Evolutionary conservation across 2,113 vertebrate genomes (phyloP), one percentile per base, ranked within the genome.

Genomic region (Sebastes fasciatus): DNA sequence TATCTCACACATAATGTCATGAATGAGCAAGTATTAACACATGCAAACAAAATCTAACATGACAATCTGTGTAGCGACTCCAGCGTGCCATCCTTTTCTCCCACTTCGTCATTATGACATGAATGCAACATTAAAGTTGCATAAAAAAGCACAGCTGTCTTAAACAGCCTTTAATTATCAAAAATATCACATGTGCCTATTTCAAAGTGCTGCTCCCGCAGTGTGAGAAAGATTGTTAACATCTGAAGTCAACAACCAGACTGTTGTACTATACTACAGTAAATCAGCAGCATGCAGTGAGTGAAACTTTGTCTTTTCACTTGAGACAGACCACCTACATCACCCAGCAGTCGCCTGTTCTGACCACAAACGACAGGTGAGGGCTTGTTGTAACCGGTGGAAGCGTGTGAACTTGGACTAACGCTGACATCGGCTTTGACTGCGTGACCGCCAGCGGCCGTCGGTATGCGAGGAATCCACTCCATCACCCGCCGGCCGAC

Each of bases 351-450:
- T 8, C 19, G 23, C 72, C 77, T 11, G 21, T 1, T 48, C 58
- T 78, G 82, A 88, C 86, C 88, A 58, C 80, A 63, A 63, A 77
- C 83, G 61, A 92, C 93, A 94, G 91, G 90, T 91, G 91, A 89
- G 83, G 87, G 85, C 87, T 79, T 82, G 84, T 80, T 67, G 84
- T 67, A 84, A 81, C 75, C 62, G 23, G 83, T 85, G 88, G 84
- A 88, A 83, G 85, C 81, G 74, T 88, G 91, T 91, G 89, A 93
- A 93, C 85, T 64, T 73, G 79, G 86, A 78, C 84, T 43, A 34
- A 46, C 75, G 55, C 40, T 42, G 87, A 87, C 84, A 68, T 64
- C 21, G 3, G 69, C 78, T 86, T 75, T 84, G 85, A 90, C 87
- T 23, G 70, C 14, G 42, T 88, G 87, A 89, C 89, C 72, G 51